A percentile compares a stretch with the other conserved stretches of the same genome.
These are phyloP conservation scores for Aurelia coerulea DNA, from an alignment of 30 jellyfish, hydroid and myxozoan species.

Conservation along the genomic window DNA sequence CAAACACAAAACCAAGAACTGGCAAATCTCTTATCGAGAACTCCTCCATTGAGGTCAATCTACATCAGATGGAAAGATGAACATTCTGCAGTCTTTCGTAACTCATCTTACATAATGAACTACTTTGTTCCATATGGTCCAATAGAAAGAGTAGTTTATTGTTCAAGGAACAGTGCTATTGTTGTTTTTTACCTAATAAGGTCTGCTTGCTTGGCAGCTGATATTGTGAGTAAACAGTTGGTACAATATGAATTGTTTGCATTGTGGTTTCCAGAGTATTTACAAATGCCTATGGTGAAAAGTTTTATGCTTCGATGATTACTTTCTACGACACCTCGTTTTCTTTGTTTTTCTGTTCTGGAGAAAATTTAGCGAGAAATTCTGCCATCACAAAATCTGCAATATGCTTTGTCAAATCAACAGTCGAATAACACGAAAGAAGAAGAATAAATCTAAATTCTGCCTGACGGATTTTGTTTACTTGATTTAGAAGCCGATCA, in stretches of 20 bases:
- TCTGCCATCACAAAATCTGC: too few relatives aligned
- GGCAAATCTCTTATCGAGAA: constrained; percentile 11
- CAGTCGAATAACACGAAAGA: too few relatives aligned
- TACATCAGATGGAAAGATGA: constrained; percentile 41
- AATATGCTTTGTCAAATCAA: too few relatives aligned
- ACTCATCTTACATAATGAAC: not conserved
- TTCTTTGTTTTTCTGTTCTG: not conserved
- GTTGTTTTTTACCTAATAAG: constrained; percentile 40
- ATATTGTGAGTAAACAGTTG: constrained; percentile 10
- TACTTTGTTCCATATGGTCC: constrained; percentile 55
- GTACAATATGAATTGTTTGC: constrained; percentile 2
- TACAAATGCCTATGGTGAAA: constrained; percentile 25
- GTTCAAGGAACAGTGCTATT: constrained; percentile 48
- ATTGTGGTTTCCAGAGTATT: constrained; percentile 54
- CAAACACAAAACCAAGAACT: constrained; percentile 8
- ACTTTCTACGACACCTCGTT: not conserved
- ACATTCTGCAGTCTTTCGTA: not conserved
- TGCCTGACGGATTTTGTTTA: too few relatives aligned
- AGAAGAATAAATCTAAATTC: too few relatives aligned
- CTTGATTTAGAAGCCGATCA: too few relatives aligned
- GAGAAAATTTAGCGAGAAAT: too few relatives aligned
- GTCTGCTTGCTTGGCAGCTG: constrained; percentile 47
- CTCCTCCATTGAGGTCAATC: constrained; percentile 54
- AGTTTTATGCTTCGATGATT: not conserved
- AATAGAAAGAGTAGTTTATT: constrained; percentile 40